Percentiles rank a stretch among this genome's conserved stretches.
These are phyloP conservation scores for Rhagologus leucostigma DNA, from an alignment of 2,113 vertebrate genomes.

Conservation along the genomic window DNA sequence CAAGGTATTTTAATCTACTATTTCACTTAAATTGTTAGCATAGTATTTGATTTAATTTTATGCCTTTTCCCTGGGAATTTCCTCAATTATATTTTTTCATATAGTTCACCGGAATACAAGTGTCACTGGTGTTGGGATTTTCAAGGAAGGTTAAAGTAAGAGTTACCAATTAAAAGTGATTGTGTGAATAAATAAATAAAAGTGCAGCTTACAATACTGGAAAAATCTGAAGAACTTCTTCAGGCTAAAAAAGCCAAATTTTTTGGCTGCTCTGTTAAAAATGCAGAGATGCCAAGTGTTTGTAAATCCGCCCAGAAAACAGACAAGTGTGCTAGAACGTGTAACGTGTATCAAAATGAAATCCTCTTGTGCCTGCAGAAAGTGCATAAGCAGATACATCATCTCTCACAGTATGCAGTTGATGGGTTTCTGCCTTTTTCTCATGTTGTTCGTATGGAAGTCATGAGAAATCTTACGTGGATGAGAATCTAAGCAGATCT, in stretches of 20 bases:
- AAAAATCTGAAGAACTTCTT: neutral
- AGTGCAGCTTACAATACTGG: neutral
- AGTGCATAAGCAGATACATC: neutral
- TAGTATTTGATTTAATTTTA: neutral
- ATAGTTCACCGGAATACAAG: neutral
- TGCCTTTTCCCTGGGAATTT: neutral
- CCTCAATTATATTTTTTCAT: neutral
- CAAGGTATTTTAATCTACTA: neutral
- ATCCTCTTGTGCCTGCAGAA: neutral
- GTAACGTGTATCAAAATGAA: neutral
- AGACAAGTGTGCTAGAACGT: neutral
- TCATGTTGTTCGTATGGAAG: neutral
- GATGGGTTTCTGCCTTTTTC: neutral
- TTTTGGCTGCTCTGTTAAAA: neutral
- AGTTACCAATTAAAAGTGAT: neutral
- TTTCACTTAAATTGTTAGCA: neutral
- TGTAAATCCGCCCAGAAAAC: neutral
- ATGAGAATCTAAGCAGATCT: neutral
- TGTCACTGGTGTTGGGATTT: neutral
- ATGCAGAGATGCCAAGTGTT: neutral
- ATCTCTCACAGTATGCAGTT: neutral
- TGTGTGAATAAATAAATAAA: neutral
- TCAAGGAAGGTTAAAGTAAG: neutral
- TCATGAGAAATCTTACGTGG: neutral
- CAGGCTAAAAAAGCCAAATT: neutral